These are phyloP conservation scores for Ephydatia muelleri DNA, from an alignment of 37 sponge, comb jelly and placozoan species.

Conservation along the genomic window DNA sequence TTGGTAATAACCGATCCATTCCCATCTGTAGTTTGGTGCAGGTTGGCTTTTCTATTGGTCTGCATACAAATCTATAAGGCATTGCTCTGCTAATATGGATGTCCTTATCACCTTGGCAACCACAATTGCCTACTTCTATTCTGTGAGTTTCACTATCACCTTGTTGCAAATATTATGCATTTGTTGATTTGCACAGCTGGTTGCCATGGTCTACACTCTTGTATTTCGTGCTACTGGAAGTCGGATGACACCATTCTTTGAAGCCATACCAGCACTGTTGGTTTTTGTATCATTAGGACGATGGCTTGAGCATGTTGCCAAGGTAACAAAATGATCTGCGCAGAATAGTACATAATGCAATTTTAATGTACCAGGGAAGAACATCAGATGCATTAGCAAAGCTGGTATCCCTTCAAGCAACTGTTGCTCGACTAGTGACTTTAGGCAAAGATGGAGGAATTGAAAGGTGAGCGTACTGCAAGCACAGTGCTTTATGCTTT, in stretches of 20 bases:
- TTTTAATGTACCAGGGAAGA: slow-evolving; percentile 64
- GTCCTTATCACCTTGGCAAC: slow-evolving; percentile 87
- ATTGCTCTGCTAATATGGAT: slow-evolving; percentile 89
- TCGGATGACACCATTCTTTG: slow-evolving; percentile 59
- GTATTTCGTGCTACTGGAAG: background rate
- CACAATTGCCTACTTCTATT: slow-evolving; percentile 82
- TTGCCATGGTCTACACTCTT: background rate
- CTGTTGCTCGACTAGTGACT: slow-evolving; percentile 58
- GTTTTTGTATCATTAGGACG: slow-evolving; percentile 81
- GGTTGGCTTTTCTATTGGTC: slow-evolving; percentile 85
- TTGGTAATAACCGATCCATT: background rate
- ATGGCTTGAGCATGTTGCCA: slow-evolving; percentile 86
- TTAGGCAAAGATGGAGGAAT: slow-evolving; percentile 11
- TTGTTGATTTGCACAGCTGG: background rate
- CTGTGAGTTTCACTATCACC: slow-evolving; percentile 16
- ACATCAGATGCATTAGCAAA: slow-evolving; percentile 87
- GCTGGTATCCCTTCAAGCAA: slow-evolving; percentile 74
- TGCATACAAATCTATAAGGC: slow-evolving; percentile 70
- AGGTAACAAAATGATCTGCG: slow-evolving; percentile 4
- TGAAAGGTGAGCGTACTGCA: background rate
- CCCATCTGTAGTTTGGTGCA: slow-evolving; percentile 61
- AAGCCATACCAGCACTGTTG: slow-evolving; percentile 76
- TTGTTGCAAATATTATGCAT: background rate
- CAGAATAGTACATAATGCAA: background rate
- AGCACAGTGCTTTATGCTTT: background rate